These are phyloP conservation scores for Mesoligia furuncula DNA, from an alignment of 2,888 invertebrate species.

Conservation along the genomic window DNA sequence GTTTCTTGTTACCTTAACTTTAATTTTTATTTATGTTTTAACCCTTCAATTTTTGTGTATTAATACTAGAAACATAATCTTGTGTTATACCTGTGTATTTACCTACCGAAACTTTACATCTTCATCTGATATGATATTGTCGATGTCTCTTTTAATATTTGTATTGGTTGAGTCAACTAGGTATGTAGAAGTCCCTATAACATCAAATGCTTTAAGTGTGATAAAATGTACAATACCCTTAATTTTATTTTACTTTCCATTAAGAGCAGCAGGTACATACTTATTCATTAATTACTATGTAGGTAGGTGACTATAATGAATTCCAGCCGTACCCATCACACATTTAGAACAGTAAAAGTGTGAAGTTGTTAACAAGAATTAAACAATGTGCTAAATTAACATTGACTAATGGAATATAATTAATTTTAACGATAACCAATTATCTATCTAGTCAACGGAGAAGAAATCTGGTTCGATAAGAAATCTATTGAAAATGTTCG, in stretches of 20 bases:
- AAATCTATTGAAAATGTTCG: constrained; percentile 20
- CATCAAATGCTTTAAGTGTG: background rate
- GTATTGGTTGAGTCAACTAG: background rate
- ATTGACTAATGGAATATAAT: background rate
- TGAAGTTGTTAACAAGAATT: background rate
- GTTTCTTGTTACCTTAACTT: background rate
- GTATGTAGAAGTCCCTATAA: background rate
- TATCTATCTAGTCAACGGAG: background rate
- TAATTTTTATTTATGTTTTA: background rate
- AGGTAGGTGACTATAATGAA: background rate
- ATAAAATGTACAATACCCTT: background rate
- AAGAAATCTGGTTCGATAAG: constrained; percentile 3
- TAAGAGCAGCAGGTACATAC: background rate
- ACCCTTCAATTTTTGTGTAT: background rate
- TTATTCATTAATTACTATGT: background rate
- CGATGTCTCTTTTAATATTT: background rate
- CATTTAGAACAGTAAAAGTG: constrained; percentile 19
- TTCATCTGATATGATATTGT: background rate
- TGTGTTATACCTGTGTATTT: background rate
- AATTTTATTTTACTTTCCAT: background rate
- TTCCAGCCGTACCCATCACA: background rate
- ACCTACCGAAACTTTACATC: background rate
- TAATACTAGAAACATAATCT: background rate
- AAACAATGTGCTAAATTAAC: background rate
- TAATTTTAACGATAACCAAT: background rate